A percentile compares a stretch with the other conserved stretches of the same genome.
Evolutionary conservation across 2,113 vertebrate genomes (phyloP).

Genomic region (Andinoacara biseriatus): DNA sequence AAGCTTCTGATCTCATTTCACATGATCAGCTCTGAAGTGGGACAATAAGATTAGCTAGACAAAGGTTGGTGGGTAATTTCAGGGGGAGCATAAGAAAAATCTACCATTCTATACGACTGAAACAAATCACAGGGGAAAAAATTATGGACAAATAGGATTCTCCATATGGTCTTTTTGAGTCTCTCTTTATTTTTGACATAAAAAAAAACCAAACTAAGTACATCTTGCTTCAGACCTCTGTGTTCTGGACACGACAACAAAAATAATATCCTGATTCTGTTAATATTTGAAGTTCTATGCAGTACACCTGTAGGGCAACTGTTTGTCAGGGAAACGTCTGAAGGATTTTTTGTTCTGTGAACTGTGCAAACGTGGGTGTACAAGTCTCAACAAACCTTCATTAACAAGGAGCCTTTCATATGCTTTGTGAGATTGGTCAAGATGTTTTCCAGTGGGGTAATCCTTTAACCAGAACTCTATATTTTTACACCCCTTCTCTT

Average conservation of each 20-base stretch:
- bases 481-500: slow-evolving; percentile 56
- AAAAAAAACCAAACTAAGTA: neutral
- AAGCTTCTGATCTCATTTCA: slow-evolving; percentile 72
- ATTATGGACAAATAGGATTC: neutral
- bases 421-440: neutral
- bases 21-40: slow-evolving; percentile 68
- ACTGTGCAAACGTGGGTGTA: neutral
- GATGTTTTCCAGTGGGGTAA: slow-evolving; percentile 2
- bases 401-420: slow-evolving; percentile 2
- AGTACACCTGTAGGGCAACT: neutral
- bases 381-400: neutral
- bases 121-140: neutral
- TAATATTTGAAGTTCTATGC: too few relatives aligned
- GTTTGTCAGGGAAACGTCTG: neutral
- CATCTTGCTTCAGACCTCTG: neutral
- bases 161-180: neutral
- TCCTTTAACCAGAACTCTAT: slow-evolving; percentile 51
- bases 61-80: slow-evolving; percentile 26
- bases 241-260: neutral
- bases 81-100: slow-evolving; percentile 4
- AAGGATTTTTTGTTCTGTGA: neutral
- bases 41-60: slow-evolving; percentile 64
- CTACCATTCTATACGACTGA: neutral
- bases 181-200: neutral
- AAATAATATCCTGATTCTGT: neutral